Percentiles rank a stretch among this genome's conserved stretches.
phyloP scores from a whole-genome alignment of 2,113 vertebrate genomes.

The Maccullochella peelii region DNA sequence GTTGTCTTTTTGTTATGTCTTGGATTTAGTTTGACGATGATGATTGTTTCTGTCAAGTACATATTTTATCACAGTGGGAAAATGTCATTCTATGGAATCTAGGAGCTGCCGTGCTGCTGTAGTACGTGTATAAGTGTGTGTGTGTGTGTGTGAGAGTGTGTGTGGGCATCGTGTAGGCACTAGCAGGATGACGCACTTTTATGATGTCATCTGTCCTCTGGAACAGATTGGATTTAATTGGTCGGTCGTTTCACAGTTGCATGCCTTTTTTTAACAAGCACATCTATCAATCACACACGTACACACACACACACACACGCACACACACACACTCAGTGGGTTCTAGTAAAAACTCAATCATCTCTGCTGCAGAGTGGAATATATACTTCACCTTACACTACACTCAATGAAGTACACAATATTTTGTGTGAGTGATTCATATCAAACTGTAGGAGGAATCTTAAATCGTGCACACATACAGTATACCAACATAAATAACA shows the following conservation, averaged over 20 bases:
- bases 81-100: conserved; percentile 8
- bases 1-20: not conserved
- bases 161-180: not conserved
- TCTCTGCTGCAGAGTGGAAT: conserved; percentile 36
- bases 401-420: conserved; percentile 23
- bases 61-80: conserved; percentile 9
- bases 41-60: conserved; percentile 19
- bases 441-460: conserved; percentile 44
- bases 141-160: not conserved
- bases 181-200: conserved; percentile 61
- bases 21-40: conserved; percentile 12
- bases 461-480: not conserved
- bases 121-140: not conserved
- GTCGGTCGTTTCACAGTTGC: conserved; percentile 65
- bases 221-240: conserved; percentile 79
- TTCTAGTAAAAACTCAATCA: conserved; percentile 59
- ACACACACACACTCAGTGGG: not conserved
- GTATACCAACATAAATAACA: conserved; percentile 34
- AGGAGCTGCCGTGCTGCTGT: not conserved
- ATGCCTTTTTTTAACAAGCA: conserved; percentile 66
- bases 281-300: conserved; percentile 48
- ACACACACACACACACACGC: conserved; percentile 14
- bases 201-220: conserved; percentile 71
- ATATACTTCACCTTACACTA: conserved; percentile 30
- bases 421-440: conserved; percentile 48